A percentile compares a stretch with the other conserved stretches of the same genome.
Evolutionary conservation across 2,888 invertebrate species (phyloP).

Genomic region (Agrotis exclamationis): DNA sequence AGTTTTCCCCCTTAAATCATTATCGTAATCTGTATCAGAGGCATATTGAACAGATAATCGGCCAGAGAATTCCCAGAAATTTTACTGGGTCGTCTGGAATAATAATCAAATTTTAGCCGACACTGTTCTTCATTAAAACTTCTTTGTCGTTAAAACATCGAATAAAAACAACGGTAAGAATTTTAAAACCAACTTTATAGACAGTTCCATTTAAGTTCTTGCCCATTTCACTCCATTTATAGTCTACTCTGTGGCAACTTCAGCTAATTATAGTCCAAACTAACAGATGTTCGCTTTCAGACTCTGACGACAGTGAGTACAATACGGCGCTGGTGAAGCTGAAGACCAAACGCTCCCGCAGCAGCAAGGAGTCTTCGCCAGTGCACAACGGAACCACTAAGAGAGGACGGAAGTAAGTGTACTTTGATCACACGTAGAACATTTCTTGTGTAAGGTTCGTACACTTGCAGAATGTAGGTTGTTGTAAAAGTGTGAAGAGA

Average conservation of each 20-base stretch:
- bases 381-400: slow-evolving; percentile 76
- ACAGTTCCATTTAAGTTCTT: not conserved
- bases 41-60: not conserved
- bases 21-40: not conserved
- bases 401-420: slow-evolving; percentile 77
- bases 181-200: not conserved
- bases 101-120: not conserved
- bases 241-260: slow-evolving; percentile 16
- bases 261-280: not conserved
- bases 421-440: too few relatives aligned
- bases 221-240: slow-evolving; percentile 44
- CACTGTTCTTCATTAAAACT: not conserved
- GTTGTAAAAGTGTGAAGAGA: too few relatives aligned
- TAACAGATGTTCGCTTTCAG: slow-evolving; percentile 66
- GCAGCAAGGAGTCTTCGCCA: slow-evolving; percentile 82
- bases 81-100: not conserved
- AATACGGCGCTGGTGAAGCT: slow-evolving; percentile 84
- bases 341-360: slow-evolving; percentile 73
- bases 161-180: not conserved
- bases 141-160: not conserved
- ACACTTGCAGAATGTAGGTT: too few relatives aligned
- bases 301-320: slow-evolving; percentile 88
- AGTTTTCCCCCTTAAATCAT: not conserved
- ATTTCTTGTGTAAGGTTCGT: too few relatives aligned
- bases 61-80: too few relatives aligned